These are phyloP conservation scores for Oriolus oriolus DNA, from an alignment of 2,113 vertebrate species.

Conservation along the genomic window DNA sequence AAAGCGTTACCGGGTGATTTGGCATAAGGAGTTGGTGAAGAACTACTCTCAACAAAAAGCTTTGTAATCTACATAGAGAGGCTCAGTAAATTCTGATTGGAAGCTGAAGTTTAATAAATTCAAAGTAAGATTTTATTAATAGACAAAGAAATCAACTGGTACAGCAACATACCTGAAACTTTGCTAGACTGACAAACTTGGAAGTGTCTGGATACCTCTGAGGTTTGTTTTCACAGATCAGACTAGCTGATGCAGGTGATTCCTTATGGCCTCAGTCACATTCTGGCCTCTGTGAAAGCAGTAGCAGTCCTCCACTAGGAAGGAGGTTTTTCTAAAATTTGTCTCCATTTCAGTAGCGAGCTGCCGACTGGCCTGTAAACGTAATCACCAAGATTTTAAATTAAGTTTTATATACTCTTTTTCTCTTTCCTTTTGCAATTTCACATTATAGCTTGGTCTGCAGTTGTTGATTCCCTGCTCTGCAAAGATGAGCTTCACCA, in stretches of 20 bases:
- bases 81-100: not conserved
- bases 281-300: not conserved
- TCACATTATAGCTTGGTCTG: constrained; percentile 59
- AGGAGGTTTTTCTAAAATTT: not conserved
- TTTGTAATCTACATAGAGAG: not conserved
- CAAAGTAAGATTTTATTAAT: not conserved
- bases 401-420: constrained; percentile 61
- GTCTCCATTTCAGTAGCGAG: not conserved
- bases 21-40: not conserved
- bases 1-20: not conserved
- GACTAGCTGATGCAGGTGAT: not conserved
- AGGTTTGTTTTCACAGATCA: not conserved
- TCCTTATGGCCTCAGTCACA: not conserved
- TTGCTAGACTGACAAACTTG: not conserved
- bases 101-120: not conserved
- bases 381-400: not conserved
- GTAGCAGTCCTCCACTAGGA: not conserved
- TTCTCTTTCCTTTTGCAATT: constrained; percentile 65
- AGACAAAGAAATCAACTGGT: not conserved
- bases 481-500: constrained; percentile 62
- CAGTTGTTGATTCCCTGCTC: constrained; percentile 59
- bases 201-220: not conserved
- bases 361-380: constrained; percentile 39
- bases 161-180: not conserved
- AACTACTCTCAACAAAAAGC: not conserved